Evolutionary conservation across 1,140 invertebrate species (phyloP), one percentile per base, ranked within the genome.

Genomic region (Bilobella aurantiaca): DNA sequence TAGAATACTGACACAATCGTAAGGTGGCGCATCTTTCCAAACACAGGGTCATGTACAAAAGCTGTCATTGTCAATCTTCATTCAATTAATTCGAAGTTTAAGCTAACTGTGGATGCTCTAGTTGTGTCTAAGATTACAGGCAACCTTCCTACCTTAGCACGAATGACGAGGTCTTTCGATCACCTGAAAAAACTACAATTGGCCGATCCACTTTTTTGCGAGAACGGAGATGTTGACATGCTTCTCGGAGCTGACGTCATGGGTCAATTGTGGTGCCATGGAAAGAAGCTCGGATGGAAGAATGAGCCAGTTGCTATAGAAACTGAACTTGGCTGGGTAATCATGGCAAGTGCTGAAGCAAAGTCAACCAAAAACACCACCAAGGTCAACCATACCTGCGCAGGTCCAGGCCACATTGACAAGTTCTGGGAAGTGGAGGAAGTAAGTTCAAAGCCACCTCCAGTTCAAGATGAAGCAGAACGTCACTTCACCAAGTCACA

Each of bases 171-270:
- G n/a, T n/a, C n/a, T n/a, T n/a, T n/a, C n/a, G n/a, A 42, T 2
- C 63, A 64, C n/a, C 1, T 64, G 0, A 25, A 21, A 29, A 28
- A 27, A 8, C n/a, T 64, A 0, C 53, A 31, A 21, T 66, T 77
- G 46, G 74, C 76, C 27, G 76, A 77, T 68, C 74, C 74, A 18
- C 27, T 59, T 3, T 78, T 74, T 59, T 57, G 75, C 58, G 64
- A 71, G 31, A 65, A 73, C 1, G 34, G 32, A 0, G 27, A 65
- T 49, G 66, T 76, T n/a, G 74, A 77, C 64, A 56, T 71, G 12
- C 64, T 76, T n/a, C 53, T 77, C 14, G 74, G 74, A n/a, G 66
- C 69, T 1, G 70, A 69, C 37, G 16, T 72, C 3, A 75, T 73
- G 62, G 75, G 69, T 58, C 30, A 72, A 0, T 27, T 77, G 73